Percentiles rank a stretch among this genome's conserved stretches.
Conservation (phyloP, 2,113 vertebrate species). For the Mirza zaza region DNA sequence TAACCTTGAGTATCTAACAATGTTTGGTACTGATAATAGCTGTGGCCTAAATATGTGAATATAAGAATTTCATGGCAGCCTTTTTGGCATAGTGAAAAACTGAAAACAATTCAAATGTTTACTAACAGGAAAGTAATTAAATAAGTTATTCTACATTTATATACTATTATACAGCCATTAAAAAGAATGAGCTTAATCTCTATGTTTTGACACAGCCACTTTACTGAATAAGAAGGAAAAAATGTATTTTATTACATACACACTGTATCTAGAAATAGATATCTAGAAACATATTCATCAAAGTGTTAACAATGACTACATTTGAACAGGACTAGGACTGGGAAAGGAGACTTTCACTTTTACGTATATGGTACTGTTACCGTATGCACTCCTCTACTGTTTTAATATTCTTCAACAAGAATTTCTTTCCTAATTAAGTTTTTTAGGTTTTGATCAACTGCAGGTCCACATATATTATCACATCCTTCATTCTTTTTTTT, state of each 20-base stretch:
- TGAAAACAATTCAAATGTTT: conserved; percentile 9
- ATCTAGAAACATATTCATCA: background rate
- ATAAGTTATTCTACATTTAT: background rate
- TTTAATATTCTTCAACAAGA: conserved; percentile 1
- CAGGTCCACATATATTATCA: background rate
- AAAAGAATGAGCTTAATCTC: conserved; percentile 3
- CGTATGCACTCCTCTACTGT: background rate
- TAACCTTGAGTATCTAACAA: background rate
- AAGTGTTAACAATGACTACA: background rate
- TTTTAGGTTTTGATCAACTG: background rate
- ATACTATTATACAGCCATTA: background rate
- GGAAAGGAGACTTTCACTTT: background rate
- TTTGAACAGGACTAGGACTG: background rate
- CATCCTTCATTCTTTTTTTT: background rate
- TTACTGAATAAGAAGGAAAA: background rate
- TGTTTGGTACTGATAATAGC: background rate
- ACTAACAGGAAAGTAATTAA: background rate
- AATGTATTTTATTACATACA: background rate
- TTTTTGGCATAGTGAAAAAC: background rate
- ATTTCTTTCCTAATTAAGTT: conserved; percentile 1
- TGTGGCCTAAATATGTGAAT: background rate
- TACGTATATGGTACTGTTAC: background rate
- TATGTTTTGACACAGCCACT: background rate
- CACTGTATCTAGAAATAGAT: background rate
- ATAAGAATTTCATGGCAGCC: background rate